Conservation (phyloP, 1,140 invertebrate species). For the Bursaphelenchus mucronatus region DNA sequence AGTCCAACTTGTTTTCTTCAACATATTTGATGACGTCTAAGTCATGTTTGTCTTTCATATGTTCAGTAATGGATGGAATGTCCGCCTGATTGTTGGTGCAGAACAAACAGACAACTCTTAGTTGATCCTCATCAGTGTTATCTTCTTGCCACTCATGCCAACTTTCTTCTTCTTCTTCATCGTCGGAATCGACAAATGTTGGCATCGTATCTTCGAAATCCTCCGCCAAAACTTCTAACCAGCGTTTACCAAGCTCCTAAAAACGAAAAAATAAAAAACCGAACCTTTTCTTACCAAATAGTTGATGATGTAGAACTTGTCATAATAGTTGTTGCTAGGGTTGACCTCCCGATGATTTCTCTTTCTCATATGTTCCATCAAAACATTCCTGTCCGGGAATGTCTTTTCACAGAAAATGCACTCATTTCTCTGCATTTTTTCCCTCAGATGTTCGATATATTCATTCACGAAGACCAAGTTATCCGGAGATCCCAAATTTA, state of each 20-base stretch:
- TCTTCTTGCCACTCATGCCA: conserved; percentile 61
- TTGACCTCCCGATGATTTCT: conserved; percentile 60
- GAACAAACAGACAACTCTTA: conserved; percentile 54
- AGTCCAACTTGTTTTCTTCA: conserved; percentile 48
- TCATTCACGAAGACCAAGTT: conserved; percentile 59
- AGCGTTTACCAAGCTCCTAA: conserved; percentile 57
- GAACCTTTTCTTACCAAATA: conserved; percentile 35
- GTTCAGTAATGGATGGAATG: conserved; percentile 39
- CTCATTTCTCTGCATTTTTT: conserved; percentile 55
- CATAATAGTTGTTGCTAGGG: conserved; percentile 60
- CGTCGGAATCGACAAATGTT: conserved; percentile 58
- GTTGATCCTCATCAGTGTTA: conserved; percentile 56
- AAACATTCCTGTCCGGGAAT: conserved; percentile 51
- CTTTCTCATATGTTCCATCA: conserved; percentile 61
- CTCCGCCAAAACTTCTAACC: conserved; percentile 60
- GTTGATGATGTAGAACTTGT: conserved; percentile 61
- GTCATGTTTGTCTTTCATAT: conserved; percentile 51
- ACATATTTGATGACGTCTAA: conserved; percentile 54
- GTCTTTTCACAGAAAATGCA: conserved; percentile 61
- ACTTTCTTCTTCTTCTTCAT: conserved; percentile 37
- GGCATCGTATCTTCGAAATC: conserved; percentile 61
- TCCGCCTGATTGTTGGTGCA: conserved; percentile 50
- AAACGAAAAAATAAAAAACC: conserved; percentile 10
- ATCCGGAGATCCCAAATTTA: conserved; percentile 59
- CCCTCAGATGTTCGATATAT: conserved; percentile 57